Conservation (phyloP, 2,113 vertebrate genomes). For the Callithrix jacchus region DNA sequence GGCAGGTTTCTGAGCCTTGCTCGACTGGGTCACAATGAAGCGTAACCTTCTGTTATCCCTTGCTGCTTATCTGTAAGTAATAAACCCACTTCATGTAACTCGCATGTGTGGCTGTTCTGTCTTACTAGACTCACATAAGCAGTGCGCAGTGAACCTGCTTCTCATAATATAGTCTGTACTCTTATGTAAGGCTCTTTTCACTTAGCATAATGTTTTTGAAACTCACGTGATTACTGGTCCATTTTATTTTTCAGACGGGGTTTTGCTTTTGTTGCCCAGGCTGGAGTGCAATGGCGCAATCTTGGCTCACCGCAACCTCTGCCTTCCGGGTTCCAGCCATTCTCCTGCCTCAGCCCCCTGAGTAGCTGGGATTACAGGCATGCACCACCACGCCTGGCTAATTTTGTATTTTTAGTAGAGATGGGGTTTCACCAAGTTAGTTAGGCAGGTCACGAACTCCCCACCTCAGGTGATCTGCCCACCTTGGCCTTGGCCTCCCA, state of each 20-base stretch:
- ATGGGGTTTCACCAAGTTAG: too few species aligned
- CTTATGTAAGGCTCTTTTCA: not conserved
- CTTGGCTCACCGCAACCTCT: too few species aligned
- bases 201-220: not conserved
- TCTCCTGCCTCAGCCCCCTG: too few species aligned
- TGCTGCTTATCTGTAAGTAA: not conserved
- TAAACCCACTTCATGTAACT: not conserved
- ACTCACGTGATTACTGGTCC: not conserved
- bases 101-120: not conserved
- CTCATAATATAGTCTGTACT: accelerated
- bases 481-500: too few species aligned
- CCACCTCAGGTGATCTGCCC: too few species aligned
- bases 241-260: not conserved
- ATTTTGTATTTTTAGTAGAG: too few species aligned
- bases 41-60: not conserved
- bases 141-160: not conserved
- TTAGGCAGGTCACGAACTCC: too few species aligned
- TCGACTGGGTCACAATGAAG: not conserved
- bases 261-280: too few species aligned
- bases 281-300: too few species aligned
- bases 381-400: too few species aligned
- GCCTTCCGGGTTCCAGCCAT: too few species aligned
- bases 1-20: not conserved
- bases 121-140: not conserved
- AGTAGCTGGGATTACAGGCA: too few species aligned